These are phyloP conservation scores for Chirona hameri DNA, from an alignment of 2,888 invertebrate species.

Conservation along the genomic window DNA sequence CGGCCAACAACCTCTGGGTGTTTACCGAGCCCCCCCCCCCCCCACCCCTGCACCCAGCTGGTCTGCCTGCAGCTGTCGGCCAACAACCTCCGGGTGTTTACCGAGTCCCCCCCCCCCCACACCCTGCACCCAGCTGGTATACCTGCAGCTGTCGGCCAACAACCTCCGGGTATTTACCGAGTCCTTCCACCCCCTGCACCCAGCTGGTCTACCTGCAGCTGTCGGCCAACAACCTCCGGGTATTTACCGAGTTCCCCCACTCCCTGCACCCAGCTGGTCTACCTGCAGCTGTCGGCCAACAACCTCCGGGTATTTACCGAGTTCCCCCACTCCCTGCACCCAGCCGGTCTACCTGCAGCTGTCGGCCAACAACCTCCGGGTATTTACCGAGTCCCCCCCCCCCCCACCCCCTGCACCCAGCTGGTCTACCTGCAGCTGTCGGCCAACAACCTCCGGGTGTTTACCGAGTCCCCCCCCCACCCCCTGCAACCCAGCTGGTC, in stretches of 20 bases:
- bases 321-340: too few relatives aligned
- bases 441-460: too few relatives aligned
- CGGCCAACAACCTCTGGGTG: slow-evolving; percentile 40
- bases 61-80: slow-evolving; percentile 42
- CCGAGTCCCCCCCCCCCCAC: too few relatives aligned
- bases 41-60: background rate
- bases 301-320: too few relatives aligned
- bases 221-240: slow-evolving; percentile 40
- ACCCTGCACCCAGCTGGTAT: slow-evolving; percentile 31
- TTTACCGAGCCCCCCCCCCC: background rate
- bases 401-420: slow-evolving; percentile 66
- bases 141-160: slow-evolving; percentile 34
- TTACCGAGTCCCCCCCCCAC: too few relatives aligned
- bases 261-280: slow-evolving; percentile 61
- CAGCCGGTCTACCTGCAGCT: slow-evolving; percentile 48
- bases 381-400: slow-evolving; percentile 4
- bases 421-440: slow-evolving; percentile 40
- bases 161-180: too few relatives aligned
- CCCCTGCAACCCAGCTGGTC: slow-evolving; percentile 53
- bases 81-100: slow-evolving; percentile 39
- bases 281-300: slow-evolving; percentile 34
- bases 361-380: slow-evolving; percentile 40
- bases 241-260: background rate
- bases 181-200: too few relatives aligned
- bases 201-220: slow-evolving; percentile 48